phyloP scores from a whole-genome alignment of 1,140 invertebrate genomes.

The Drosophila asahinai region DNA sequence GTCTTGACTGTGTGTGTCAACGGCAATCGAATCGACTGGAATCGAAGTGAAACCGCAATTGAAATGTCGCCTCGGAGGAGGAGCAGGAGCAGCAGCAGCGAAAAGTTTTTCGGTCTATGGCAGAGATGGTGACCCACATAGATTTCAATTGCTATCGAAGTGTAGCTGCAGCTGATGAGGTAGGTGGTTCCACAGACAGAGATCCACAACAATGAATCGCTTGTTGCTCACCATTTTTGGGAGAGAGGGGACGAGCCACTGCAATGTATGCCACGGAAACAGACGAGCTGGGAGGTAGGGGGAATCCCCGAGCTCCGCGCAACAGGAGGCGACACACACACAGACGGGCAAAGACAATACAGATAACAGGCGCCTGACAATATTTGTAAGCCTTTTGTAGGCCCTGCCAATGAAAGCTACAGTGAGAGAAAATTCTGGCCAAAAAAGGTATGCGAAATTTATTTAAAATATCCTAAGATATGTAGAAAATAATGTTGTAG shows the following conservation, averaged over 20 bases:
- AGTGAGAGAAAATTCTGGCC: neutral
- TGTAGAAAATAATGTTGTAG: too few relatives aligned
- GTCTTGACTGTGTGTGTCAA: conserved; percentile 71
- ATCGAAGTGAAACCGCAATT: conserved; percentile 65
- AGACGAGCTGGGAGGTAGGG: conserved; percentile 4
- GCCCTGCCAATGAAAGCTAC: conserved; percentile 1
- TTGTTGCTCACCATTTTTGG: conserved; percentile 61
- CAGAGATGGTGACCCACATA: conserved; percentile 64
- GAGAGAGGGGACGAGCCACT: conserved; percentile 3
- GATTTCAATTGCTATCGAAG: conserved; percentile 59
- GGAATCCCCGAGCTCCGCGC: conserved; percentile 23
- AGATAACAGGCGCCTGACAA: conserved; percentile 35
- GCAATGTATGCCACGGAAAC: conserved; percentile 20
- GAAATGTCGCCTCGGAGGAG: conserved; percentile 67
- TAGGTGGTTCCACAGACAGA: conserved; percentile 3
- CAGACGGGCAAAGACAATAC: conserved; percentile 38
- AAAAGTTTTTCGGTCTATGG: conserved; percentile 54
- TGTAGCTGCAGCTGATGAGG: conserved; percentile 3
- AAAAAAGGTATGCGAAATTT: neutral
- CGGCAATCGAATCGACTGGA: conserved; percentile 68
- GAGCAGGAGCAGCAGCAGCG: conserved; percentile 13
- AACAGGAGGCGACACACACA: conserved; percentile 61
- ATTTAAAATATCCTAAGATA: neutral
- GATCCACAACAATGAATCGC: conserved; percentile 46
- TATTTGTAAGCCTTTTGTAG: conserved; percentile 58